Conservation (phyloP, 2,888 invertebrate species). For the Trachelus iudaicus region DNA sequence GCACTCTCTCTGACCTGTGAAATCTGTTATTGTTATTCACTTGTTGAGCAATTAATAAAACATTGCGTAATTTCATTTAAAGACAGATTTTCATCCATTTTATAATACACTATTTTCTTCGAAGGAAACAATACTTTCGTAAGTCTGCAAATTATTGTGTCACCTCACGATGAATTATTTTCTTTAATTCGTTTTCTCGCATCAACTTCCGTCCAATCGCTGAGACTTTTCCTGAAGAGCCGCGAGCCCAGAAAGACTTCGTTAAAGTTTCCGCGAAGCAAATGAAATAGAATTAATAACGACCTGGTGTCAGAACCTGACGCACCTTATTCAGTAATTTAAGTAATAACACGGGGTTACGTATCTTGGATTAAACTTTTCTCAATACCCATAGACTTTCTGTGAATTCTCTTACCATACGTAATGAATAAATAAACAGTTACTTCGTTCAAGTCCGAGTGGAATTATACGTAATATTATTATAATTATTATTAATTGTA, state of each 20-base stretch:
- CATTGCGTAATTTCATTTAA: background rate
- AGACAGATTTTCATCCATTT: background rate
- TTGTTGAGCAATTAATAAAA: background rate
- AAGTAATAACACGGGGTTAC: background rate
- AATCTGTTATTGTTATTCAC: background rate
- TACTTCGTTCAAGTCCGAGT: too few relatives aligned
- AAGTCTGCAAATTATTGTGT: background rate
- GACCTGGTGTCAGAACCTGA: background rate
- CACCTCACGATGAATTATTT: background rate
- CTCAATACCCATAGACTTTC: background rate
- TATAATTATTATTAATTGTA: too few relatives aligned
- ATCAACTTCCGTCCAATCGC: too few relatives aligned
- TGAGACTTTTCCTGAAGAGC: too few relatives aligned
- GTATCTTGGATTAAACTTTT: background rate
- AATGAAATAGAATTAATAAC: conserved; percentile 7
- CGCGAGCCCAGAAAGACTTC: background rate
- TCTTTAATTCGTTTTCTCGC: background rate
- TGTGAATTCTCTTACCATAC: too few relatives aligned
- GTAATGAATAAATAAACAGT: too few relatives aligned
- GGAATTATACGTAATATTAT: too few relatives aligned
- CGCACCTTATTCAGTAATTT: background rate
- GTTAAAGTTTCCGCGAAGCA: background rate
- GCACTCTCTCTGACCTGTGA: too few relatives aligned
- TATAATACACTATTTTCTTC: background rate
- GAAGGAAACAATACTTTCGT: background rate